phyloP scores from a whole-genome alignment of 1,140 invertebrate genomes.

The Sminthurides bifidus region DNA sequence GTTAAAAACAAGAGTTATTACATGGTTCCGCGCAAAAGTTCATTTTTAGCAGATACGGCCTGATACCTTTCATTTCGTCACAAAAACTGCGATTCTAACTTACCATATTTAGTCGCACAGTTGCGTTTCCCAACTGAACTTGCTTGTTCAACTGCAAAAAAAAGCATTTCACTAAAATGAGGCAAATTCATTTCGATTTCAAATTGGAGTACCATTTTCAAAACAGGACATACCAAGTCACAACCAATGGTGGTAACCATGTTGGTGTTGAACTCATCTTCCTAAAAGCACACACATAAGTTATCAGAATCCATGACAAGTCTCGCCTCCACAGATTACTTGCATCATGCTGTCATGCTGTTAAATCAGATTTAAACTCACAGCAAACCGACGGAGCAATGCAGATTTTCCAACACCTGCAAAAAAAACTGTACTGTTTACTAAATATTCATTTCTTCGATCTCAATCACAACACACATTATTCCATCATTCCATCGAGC shows the following conservation, averaged over 20 bases:
- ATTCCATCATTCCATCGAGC: too few species aligned
- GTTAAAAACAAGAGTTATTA: background rate
- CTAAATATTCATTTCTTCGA: too few species aligned
- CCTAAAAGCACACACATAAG: background rate
- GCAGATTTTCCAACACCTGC: slow-evolving; percentile 2
- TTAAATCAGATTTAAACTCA: slow-evolving; percentile 1
- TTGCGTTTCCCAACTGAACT: slow-evolving; percentile 19
- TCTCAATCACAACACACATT: too few species aligned
- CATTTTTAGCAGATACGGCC: too few species aligned
- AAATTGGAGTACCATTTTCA: background rate
- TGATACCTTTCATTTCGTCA: background rate
- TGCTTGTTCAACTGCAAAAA: slow-evolving; percentile 2
- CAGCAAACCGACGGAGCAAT: background rate
- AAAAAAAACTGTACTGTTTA: too few species aligned
- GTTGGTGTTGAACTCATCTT: background rate
- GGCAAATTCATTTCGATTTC: background rate
- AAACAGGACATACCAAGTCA: background rate
- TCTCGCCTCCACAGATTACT: too few species aligned
- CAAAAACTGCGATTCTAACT: background rate
- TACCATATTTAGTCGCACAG: slow-evolving; percentile 16
- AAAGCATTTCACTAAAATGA: too few species aligned
- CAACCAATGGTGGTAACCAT: slow-evolving; percentile 6
- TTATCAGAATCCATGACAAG: background rate
- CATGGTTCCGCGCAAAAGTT: too few species aligned
- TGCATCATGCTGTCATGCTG: background rate